Base-by-base conservation (phyloP, 1,140 invertebrate genomes). In the Eumeta japonica region DNA sequence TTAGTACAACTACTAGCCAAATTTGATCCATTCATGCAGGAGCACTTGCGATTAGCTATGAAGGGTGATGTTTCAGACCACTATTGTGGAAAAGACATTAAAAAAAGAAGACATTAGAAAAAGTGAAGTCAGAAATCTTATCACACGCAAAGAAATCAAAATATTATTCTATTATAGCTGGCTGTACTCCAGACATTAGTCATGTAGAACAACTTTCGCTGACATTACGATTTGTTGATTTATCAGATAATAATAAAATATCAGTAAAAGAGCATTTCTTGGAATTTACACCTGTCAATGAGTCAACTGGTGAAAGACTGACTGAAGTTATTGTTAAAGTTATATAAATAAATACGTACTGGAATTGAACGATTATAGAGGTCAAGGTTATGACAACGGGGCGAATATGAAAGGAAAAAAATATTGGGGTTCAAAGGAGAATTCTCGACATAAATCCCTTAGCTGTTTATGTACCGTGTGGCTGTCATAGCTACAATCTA, bases 321-420 rank as follows among this genome's bases (percentile, higher is more conserved):
- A n/a, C n/a, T n/a, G n/a, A n/a, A n/a, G 28, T 40, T 40, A 49
- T 45, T 33, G 34, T 52, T 43, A 28, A 46, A 41, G 13, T 47
- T 47, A 38, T n/a, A n/a, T 50, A 49, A 43, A 55, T 39, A 46
- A 50, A 47, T 19, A 41, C 28, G 46, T 41, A 46, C 28, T 52
- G 2, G 35, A 37, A 48, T 34, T 47, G 35, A 45, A 52, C 36
- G 24, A 46, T 19, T 47, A 43, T 35, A 52, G 43, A 28, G 44
- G 45, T 41, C 53, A 56, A 28, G 45, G 50, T 27, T 52, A 54
- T 46, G 49, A 44, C 17, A 49, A 48, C 35, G 48, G n/a, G n/a
- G n/a, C n/a, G n/a, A n/a, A n/a, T n/a, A n/a, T n/a, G n/a, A n/a
- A n/a, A n/a, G n/a, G n/a, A n/a, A n/a, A n/a, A n/a, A n/a, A n/a